Conservation (phyloP, 2,888 invertebrate species). For the Trissolcus japonicus region DNA sequence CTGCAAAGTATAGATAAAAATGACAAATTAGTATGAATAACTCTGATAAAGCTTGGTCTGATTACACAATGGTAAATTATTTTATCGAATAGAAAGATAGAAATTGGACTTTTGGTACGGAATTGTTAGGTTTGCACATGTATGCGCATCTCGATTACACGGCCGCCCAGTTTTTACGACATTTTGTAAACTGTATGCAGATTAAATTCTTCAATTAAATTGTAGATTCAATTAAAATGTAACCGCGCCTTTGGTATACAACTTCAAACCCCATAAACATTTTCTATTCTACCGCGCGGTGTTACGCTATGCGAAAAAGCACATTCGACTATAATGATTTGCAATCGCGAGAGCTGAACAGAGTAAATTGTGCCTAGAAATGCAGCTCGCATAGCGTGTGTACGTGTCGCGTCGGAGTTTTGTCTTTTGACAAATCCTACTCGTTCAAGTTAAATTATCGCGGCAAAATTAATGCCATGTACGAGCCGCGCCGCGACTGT, state of each 20-base stretch:
- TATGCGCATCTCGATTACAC: too few relatives aligned
- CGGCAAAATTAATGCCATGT: constrained; percentile 12
- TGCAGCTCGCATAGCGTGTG: constrained; percentile 7
- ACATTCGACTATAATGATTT: constrained; percentile 10
- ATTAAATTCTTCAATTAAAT: too few relatives aligned
- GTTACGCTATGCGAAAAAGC: not conserved
- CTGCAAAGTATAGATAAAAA: constrained; percentile 75
- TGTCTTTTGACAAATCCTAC: constrained; percentile 21
- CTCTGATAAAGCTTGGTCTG: too few relatives aligned
- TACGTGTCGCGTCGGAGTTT: constrained; percentile 27
- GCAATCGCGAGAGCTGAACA: constrained; percentile 20
- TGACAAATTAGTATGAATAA: not conserved
- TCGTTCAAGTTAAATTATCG: constrained; percentile 27
- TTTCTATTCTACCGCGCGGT: too few relatives aligned
- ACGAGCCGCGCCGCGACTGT: constrained; percentile 13
- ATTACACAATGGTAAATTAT: too few relatives aligned
- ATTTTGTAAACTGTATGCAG: too few relatives aligned
- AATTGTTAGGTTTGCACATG: too few relatives aligned
- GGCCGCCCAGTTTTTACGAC: too few relatives aligned
- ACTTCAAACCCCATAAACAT: too few relatives aligned
- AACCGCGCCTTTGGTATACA: not conserved
- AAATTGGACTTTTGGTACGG: too few relatives aligned
- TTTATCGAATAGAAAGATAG: too few relatives aligned
- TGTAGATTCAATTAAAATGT: too few relatives aligned
- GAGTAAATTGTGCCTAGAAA: constrained; percentile 39